Evolutionary conservation across 2,113 vertebrate genomes (phyloP).

Genomic region (Motacilla tschutschensis): DNA sequence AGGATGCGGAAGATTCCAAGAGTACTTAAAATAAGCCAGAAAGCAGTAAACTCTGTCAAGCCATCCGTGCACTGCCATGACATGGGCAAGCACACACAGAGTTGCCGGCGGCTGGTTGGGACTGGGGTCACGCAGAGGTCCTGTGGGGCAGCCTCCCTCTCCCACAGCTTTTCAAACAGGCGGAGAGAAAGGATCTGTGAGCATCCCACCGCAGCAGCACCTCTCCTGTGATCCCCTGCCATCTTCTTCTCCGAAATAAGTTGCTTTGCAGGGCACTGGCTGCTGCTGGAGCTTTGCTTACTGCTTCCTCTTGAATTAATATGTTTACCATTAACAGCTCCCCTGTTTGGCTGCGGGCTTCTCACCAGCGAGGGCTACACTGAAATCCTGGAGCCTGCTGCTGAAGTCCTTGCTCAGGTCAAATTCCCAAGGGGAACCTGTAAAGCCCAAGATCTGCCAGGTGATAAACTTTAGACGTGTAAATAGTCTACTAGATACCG

Average conservation of each 20-base stretch:
- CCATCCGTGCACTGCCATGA: not conserved
- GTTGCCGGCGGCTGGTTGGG: not conserved
- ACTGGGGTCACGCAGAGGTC: slow-evolving; percentile 42
- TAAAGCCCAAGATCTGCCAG: slow-evolving; percentile 2
- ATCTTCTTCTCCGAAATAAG: not conserved
- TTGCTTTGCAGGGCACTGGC: not conserved
- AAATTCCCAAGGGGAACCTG: slow-evolving; percentile 10
- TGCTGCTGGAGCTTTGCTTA: not conserved
- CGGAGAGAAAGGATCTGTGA: not conserved
- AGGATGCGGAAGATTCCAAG: slow-evolving; percentile 33
- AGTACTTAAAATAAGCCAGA: slow-evolving; percentile 46
- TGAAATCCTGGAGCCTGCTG: not conserved
- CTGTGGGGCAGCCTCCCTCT: slow-evolving; percentile 5
- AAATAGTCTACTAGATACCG: slow-evolving; percentile 26
- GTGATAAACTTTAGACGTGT: slow-evolving; percentile 3
- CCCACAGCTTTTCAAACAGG: not conserved
- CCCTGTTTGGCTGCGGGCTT: not conserved
- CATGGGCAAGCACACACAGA: slow-evolving; percentile 1
- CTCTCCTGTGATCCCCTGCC: not conserved
- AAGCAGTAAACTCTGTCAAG: slow-evolving; percentile 41
- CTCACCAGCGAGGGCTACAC: not conserved
- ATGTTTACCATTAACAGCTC: slow-evolving; percentile 33
- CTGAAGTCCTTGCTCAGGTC: slow-evolving; percentile 9
- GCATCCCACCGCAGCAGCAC: not conserved
- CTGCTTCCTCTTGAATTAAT: slow-evolving; percentile 3